phyloP scores from a whole-genome alignment of 2,888 invertebrate species.

The Fissipunctia ypsillon region DNA sequence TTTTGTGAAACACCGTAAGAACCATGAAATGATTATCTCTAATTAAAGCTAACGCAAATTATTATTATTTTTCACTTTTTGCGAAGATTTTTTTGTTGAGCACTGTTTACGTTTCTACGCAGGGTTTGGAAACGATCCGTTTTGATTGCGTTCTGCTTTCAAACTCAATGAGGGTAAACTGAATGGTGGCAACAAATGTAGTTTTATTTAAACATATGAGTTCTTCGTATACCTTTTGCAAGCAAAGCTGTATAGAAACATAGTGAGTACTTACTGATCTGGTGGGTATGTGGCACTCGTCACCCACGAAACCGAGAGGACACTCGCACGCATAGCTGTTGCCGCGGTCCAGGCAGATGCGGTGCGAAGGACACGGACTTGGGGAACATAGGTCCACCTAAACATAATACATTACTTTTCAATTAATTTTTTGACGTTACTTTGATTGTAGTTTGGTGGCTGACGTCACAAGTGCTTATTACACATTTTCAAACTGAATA shows the following conservation, averaged over 20 bases:
- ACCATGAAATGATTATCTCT: constrained; percentile 16
- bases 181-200: neutral
- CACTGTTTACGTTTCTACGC: neutral
- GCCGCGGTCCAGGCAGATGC: constrained; percentile 93
- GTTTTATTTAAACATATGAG: neutral
- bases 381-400: constrained; percentile 93
- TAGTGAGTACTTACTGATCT: constrained; percentile 89
- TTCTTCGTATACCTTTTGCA: no score
- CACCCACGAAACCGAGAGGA: constrained; percentile 92
- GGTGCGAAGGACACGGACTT: constrained; percentile 92
- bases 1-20: constrained; percentile 16
- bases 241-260: neutral
- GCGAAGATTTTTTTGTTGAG: neutral
- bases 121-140: neutral
- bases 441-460: neutral
- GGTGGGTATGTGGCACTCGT: constrained; percentile 92
- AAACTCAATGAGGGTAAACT: neutral
- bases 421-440: neutral
- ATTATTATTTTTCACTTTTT: neutral
- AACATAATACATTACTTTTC: constrained; percentile 16
- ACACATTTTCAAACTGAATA: neutral
- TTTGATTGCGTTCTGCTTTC: neutral
- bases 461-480: neutral
- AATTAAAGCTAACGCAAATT: neutral
- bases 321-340: constrained; percentile 94